Evolutionary conservation across 2,113 vertebrate species (phyloP), one percentile per base, ranked within the genome.

Genomic region (Diphyllodes magnificus): DNA sequence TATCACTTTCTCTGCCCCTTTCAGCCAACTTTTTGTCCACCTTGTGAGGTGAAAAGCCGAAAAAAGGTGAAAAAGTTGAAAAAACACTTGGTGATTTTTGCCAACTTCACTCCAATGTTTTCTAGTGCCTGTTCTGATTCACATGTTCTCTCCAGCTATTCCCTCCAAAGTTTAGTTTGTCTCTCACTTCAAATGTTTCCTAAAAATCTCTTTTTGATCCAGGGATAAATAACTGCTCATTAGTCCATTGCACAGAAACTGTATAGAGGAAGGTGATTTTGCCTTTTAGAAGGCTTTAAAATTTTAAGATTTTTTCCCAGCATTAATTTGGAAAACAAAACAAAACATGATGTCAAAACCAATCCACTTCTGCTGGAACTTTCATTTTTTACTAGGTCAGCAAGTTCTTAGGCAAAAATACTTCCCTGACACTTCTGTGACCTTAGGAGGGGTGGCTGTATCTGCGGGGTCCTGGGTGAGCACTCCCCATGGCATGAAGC

Each of bases 401-500:
- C 7, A 53, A 80, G 13, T 71, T 71, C 63, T 86, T 35, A 19
- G 28, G 22, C 22, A 69, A 83, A 92, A 86, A 25, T 35, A 51
- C 37, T 88, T 86, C 22, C n/a, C 19, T 3, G 20, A 28, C 30
- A 28, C 9, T 65, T 73, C 5, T 24, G 42, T 88, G 68, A 73
- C 59, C 54, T 25, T 27, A 42, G 42, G 49, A 59, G 39, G 12
- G 1, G 6, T 50, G 79, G 7, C 37, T 70, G 11, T n/a, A 4
- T 40, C 44, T 59, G 66, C 7, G 0, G 40, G 33, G 27, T 30
- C 24, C n/a, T 54, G 50, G 54, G 15, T 0, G 4, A 87, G 40
- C 33, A 1, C 14, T 53, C 24, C 2, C 35, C 10, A 2, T 10
- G 0, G 1, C 1, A 1, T 5, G 6, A 23, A 59, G 63, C 8